Base-by-base conservation (phyloP, 2,113 vertebrate species). In the Boleophthalmus pectinirostris region DNA sequence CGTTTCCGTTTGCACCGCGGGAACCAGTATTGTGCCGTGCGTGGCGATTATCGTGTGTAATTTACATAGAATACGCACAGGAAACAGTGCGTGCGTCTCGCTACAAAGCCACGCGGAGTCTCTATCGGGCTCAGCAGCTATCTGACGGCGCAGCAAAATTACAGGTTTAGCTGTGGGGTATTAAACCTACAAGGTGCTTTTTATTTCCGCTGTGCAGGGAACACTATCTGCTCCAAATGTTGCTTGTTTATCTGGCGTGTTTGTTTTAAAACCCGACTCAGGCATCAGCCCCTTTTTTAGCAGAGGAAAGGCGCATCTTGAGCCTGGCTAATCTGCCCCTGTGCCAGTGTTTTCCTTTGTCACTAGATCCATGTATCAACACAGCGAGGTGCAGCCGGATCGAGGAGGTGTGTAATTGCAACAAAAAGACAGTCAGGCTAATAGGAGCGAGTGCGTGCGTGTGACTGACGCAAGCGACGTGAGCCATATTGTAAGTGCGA, bases 21-120 rank as follows among this genome's bases (percentile, higher is more conserved):
- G 90, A 92, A 90, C 88, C 85, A 81, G 88, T 88, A 93, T 93
- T 91, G 92, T 93, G 91, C 77, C 82, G 72, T 80, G 87, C 89
- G 86, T 87, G 84, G 87, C 89, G 92, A 93, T 93, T 93, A 93
- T 91, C 85, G 82, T 87, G 83, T 92, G 92, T 92, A 91, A 93
- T 92, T 93, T 93, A 93, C 92, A 93, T 92, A 92, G 92, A 93
- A 93, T 91, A 85, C 86, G 91, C 80, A 79, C 86, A 91, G 90
- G 90, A 92, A 92, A 88, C 89, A 90, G 86, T 82, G 84, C 82
- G 68, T 80, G 87, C 90, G 90, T 92, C 88, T 91, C 81, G 82
- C 23, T 25, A 25, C 56, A 58, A 58, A 84, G 92, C 92, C 93
- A 90, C 89, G 90, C 89, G 86, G 88, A 86, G 87, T 81, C 88